Percentiles rank a stretch among this genome's conserved stretches.
Evolutionary conservation across 2,113 vertebrate species (phyloP).

Genomic region (Lichenostomus cassidix): DNA sequence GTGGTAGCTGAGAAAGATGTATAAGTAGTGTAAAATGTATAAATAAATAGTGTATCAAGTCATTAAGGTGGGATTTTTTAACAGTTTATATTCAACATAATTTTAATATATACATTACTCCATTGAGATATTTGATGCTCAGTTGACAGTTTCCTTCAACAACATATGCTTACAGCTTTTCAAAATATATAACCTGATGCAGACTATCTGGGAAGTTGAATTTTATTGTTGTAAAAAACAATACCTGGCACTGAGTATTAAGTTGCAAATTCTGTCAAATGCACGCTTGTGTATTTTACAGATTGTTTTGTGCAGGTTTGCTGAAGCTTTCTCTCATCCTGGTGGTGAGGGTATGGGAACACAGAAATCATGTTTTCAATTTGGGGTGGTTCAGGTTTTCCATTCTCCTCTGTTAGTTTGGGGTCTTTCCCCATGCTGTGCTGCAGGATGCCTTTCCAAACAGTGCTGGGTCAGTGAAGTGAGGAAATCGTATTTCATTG

Average conservation of each 20-base stretch:
- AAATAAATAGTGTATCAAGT: background rate
- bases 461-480: background rate
- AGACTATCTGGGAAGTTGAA: background rate
- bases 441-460: background rate
- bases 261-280: background rate
- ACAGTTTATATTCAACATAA: background rate
- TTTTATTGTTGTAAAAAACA: background rate
- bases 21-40: background rate
- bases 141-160: background rate
- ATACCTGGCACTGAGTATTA: background rate
- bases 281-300: background rate
- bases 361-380: background rate
- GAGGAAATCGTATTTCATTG: slow-evolving; percentile 4
- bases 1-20: background rate
- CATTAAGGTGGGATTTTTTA: background rate
- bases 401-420: background rate
- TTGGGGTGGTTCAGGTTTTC: background rate
- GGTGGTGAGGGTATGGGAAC: background rate
- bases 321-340: background rate
- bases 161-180: background rate
- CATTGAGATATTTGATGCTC: background rate
- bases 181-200: background rate
- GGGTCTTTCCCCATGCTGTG: background rate
- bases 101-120: background rate
- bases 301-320: background rate